phyloP scores from a whole-genome alignment of 2,888 invertebrate species.

The Gisinianus flammeolus region DNA sequence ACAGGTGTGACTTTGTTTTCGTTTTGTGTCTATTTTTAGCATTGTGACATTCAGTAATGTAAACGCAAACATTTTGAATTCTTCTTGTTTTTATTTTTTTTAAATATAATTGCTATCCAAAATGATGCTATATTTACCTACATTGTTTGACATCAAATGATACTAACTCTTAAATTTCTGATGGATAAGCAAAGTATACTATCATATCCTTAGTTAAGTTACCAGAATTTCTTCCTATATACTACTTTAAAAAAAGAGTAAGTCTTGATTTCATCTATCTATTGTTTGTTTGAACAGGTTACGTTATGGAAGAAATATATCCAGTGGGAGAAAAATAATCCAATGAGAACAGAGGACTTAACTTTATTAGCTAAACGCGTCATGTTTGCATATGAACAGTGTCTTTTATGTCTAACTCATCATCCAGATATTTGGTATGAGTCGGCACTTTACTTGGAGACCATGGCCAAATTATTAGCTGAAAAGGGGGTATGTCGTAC shows the following conservation, averaged over 20 bases:
- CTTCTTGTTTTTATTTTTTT: neutral
- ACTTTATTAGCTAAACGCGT: slow-evolving; percentile 90
- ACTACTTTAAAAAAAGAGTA: neutral
- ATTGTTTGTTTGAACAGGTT: slow-evolving; percentile 68
- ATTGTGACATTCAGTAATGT: too few relatives aligned
- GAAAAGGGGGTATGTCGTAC: slow-evolving; percentile 83
- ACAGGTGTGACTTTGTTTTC: slow-evolving; percentile 69
- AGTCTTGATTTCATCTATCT: neutral
- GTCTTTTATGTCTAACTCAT: slow-evolving; percentile 92
- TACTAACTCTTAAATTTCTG: slow-evolving; percentile 7
- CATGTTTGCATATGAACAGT: slow-evolving; percentile 98
- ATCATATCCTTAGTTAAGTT: neutral
- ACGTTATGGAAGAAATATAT: slow-evolving; percentile 99
- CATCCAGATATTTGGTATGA: slow-evolving; percentile 99
- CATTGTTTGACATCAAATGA: slow-evolving; percentile 41
- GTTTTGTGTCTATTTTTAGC: neutral
- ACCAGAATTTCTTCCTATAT: neutral
- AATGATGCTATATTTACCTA: slow-evolving; percentile 36
- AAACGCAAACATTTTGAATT: neutral
- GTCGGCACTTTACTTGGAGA: slow-evolving; percentile 94
- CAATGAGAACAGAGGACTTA: slow-evolving; percentile 93
- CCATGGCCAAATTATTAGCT: slow-evolving; percentile 88
- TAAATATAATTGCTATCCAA: neutral
- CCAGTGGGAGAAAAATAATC: slow-evolving; percentile 95
- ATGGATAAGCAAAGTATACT: neutral